These are phyloP conservation scores for Apistogramma diplotaenia DNA, from an alignment of 2,113 vertebrate species.

Conservation along the genomic window DNA sequence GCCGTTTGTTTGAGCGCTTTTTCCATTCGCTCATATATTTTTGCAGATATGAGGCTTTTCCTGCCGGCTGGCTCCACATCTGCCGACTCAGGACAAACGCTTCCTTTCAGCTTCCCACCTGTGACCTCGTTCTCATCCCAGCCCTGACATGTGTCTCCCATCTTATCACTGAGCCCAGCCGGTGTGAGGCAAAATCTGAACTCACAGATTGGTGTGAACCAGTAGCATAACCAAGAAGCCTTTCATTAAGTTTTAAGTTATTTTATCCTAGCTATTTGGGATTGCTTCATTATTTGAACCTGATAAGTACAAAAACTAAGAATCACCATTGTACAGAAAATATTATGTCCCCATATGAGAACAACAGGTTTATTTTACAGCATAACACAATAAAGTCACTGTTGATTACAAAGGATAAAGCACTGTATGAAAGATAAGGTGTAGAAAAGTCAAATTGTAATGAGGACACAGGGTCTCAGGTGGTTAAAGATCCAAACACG, in stretches of 20 bases:
- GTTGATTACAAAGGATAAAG: background rate
- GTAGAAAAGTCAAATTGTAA: background rate
- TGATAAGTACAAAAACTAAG: background rate
- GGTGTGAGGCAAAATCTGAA: background rate
- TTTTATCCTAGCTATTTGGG: background rate
- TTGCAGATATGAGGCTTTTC: slow-evolving; percentile 51
- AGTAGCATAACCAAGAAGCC: background rate
- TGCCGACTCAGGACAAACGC: slow-evolving; percentile 53
- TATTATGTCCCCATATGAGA: background rate
- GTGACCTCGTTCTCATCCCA: slow-evolving; percentile 20
- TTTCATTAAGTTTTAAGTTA: too few relatives aligned
- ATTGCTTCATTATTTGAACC: background rate
- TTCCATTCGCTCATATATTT: slow-evolving; percentile 38
- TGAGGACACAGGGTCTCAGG: background rate
- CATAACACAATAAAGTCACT: background rate
- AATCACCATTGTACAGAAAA: background rate
- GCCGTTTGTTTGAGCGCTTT: slow-evolving; percentile 42
- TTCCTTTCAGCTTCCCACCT: slow-evolving; percentile 59
- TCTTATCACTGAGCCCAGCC: background rate
- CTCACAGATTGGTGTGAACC: background rate
- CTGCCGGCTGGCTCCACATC: slow-evolving; percentile 23
- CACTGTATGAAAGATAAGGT: background rate
- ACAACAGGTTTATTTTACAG: background rate
- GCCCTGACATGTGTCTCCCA: background rate
- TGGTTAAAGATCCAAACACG: background rate